phyloP scores from a whole-genome alignment of 2,888 invertebrate species.

The Tachina grossa region DNA sequence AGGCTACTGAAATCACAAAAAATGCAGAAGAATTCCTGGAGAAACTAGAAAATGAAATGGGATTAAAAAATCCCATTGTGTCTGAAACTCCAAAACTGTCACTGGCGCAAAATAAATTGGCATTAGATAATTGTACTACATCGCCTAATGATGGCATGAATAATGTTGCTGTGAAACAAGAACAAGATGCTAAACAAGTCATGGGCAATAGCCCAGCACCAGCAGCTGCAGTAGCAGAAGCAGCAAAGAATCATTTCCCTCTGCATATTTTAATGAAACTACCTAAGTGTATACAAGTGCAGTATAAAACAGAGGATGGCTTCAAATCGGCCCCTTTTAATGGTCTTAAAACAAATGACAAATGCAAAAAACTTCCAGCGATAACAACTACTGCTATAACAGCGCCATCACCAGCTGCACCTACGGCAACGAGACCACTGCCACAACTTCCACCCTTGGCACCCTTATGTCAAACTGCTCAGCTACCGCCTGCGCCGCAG shows the following conservation, averaged over 20 bases:
- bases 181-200: not conserved
- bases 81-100: constrained; percentile 52
- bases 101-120: constrained; percentile 48
- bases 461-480: constrained; percentile 66
- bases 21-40: constrained; percentile 66
- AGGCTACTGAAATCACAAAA: constrained; percentile 65
- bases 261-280: constrained; percentile 68
- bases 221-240: constrained; percentile 11
- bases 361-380: constrained; percentile 5
- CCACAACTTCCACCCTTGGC: constrained; percentile 71
- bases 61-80: constrained; percentile 55
- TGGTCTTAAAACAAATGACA: constrained; percentile 61
- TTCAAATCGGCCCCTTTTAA: constrained; percentile 61
- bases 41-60: constrained; percentile 67
- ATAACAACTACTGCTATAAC: constrained; percentile 5
- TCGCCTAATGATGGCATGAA: constrained; percentile 19
- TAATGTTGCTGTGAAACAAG: not conserved
- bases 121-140: not conserved
- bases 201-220: not conserved
- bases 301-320: constrained; percentile 67
- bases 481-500: constrained; percentile 31
- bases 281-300: constrained; percentile 68
- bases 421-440: constrained; percentile 72
- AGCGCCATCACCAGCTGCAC: constrained; percentile 39
- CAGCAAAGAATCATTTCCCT: constrained; percentile 60